Evolutionary conservation across 2,113 vertebrate species (phyloP).

Genomic region (Aptenodytes forsteri): DNA sequence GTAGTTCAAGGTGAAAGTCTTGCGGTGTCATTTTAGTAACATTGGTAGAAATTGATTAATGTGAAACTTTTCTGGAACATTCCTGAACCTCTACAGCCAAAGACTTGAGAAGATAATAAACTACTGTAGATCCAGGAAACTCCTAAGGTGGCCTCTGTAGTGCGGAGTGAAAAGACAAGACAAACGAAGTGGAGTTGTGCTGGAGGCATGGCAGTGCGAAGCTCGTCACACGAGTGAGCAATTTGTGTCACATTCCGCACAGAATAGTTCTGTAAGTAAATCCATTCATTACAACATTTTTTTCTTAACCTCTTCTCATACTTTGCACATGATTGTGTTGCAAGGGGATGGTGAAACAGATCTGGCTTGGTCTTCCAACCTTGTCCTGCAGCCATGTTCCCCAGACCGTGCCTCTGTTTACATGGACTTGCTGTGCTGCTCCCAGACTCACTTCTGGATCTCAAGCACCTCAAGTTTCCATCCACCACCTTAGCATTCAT

Average conservation of each 20-base stretch:
- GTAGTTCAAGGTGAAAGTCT: neutral
- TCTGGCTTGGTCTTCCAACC: neutral
- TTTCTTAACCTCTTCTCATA: neutral
- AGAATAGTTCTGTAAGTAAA: neutral
- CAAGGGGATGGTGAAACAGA: neutral
- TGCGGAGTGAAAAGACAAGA: neutral
- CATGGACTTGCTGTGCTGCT: neutral
- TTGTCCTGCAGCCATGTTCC: neutral
- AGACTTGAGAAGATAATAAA: neutral
- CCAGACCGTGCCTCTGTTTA: accelerated
- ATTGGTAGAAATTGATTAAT: neutral
- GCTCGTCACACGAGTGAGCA: accelerated
- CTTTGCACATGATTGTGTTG: neutral
- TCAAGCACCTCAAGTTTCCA: neutral
- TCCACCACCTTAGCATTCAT: neutral
- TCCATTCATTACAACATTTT: neutral
- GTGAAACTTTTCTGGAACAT: neutral
- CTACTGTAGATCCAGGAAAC: neutral
- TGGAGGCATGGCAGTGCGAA: accelerated
- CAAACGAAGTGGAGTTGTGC: neutral
- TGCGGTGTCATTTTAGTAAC: neutral
- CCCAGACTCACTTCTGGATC: neutral
- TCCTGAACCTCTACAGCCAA: neutral
- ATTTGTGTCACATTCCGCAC: neutral
- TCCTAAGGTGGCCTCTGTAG: neutral